These are phyloP conservation scores for Drosophila asahinai DNA, from an alignment of 1,140 invertebrate genomes.

Conservation along the genomic window DNA sequence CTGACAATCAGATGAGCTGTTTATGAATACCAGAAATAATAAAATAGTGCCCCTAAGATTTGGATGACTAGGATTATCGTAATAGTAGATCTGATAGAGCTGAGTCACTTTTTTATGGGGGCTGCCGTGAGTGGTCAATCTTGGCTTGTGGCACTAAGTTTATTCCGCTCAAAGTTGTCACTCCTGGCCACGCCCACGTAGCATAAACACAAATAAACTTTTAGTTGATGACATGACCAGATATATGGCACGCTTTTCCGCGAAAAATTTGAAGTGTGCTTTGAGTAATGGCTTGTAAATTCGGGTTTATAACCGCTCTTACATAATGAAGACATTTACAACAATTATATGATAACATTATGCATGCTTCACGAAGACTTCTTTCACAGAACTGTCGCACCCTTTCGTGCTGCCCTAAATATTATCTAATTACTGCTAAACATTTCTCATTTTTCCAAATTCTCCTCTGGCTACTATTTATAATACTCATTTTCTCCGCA, in stretches of 20 bases:
- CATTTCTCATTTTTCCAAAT: neutral
- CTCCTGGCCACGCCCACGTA: conserved; percentile 38
- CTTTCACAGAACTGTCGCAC: neutral
- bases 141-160: conserved; percentile 2
- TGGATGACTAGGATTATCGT: conserved; percentile 7
- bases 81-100: neutral
- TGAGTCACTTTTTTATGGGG: conserved; percentile 28
- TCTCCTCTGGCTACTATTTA: conserved; percentile 24
- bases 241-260: conserved; percentile 47
- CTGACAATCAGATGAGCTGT: conserved; percentile 26
- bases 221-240: conserved; percentile 52
- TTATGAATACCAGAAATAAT: conserved; percentile 11
- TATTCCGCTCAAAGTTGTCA: conserved; percentile 35
- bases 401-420: neutral
- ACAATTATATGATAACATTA: neutral
- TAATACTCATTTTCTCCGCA: conserved; percentile 43
- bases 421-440: neutral
- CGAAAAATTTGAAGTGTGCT: conserved; percentile 4
- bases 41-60: conserved; percentile 4
- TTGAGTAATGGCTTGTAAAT: conserved; percentile 13
- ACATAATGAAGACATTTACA: conserved; percentile 11
- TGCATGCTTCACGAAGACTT: conserved; percentile 4
- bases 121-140: conserved; percentile 4
- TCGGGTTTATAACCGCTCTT: neutral
- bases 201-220: conserved; percentile 54